Percentiles rank a stretch among this genome's conserved stretches.
phyloP scores from a whole-genome alignment of 2,888 invertebrate species.

The Lasioglossum calceatum region DNA sequence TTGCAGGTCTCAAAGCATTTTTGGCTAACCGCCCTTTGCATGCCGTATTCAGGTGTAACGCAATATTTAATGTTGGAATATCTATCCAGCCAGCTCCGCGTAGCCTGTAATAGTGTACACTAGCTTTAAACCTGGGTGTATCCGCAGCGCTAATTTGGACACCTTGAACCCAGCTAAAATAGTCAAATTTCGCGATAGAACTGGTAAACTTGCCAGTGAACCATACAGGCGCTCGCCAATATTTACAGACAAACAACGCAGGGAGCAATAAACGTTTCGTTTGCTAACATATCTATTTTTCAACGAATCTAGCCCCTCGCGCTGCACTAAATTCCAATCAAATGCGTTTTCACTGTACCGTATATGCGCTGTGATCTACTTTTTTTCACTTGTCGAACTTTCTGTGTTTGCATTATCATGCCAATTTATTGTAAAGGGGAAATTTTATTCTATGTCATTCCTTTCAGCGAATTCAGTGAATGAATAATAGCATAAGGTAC shows the following conservation, averaged over 20 bases:
- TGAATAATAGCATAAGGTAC: neutral
- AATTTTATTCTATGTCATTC: neutral
- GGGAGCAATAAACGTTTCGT: neutral
- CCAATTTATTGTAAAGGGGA: neutral
- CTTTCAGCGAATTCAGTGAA: neutral
- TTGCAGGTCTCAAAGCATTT: neutral
- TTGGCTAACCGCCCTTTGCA: neutral
- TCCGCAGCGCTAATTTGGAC: conserved; percentile 1
- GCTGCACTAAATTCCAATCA: neutral
- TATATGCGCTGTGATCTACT: neutral
- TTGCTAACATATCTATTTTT: conserved; percentile 1
- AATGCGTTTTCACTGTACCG: neutral
- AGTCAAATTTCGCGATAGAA: neutral
- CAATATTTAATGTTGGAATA: conserved; percentile 7
- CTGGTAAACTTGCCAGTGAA: neutral
- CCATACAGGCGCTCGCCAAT: neutral
- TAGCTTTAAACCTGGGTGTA: neutral
- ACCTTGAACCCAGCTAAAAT: neutral
- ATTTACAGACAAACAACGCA: neutral
- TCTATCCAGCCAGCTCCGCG: neutral
- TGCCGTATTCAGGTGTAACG: neutral
- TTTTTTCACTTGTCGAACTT: neutral
- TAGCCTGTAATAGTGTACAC: neutral
- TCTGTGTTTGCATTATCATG: too few relatives aligned
- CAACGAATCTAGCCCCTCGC: neutral